These are phyloP conservation scores for Pachycephus smyrnensis DNA, from an alignment of 2,888 invertebrate species.

Conservation along the genomic window DNA sequence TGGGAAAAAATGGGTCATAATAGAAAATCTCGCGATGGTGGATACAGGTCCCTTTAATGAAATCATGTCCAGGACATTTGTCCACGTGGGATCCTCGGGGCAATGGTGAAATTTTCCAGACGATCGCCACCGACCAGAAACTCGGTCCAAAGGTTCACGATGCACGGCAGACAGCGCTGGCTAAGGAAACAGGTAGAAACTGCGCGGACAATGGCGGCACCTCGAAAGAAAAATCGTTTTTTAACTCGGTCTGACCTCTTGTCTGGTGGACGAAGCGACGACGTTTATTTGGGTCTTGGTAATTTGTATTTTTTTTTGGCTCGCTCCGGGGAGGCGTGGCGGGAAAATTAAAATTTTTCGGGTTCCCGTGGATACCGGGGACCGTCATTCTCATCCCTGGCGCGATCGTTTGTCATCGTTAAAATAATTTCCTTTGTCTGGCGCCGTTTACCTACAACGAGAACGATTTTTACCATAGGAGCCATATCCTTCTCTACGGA, in stretches of 20 bases:
- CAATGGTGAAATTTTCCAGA: constrained; percentile 52
- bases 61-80: constrained; percentile 59
- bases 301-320: constrained; percentile 53
- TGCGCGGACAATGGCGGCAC: constrained; percentile 25
- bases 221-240: constrained; percentile 54
- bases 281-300: constrained; percentile 44
- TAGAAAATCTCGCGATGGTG: background rate
- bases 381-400: background rate
- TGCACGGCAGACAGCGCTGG: background rate
- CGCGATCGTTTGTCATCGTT: constrained; percentile 58
- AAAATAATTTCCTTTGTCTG: constrained; percentile 53
- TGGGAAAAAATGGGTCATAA: background rate
- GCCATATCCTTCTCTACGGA: background rate
- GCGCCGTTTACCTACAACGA: constrained; percentile 6
- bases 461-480: background rate
- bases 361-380: constrained; percentile 26
- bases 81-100: constrained; percentile 55
- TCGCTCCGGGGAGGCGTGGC: constrained; percentile 46
- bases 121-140: constrained; percentile 32
- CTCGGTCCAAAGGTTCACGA: background rate
- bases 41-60: constrained; percentile 42
- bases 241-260: constrained; percentile 45
- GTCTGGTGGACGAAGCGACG: constrained; percentile 33
- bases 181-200: constrained; percentile 39
- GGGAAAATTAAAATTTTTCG: constrained; percentile 54